Percentiles rank a stretch among this genome's conserved stretches.
These are phyloP conservation scores for Orycteropus afer DNA, from an alignment of 2,113 vertebrate species.

Conservation along the genomic window DNA sequence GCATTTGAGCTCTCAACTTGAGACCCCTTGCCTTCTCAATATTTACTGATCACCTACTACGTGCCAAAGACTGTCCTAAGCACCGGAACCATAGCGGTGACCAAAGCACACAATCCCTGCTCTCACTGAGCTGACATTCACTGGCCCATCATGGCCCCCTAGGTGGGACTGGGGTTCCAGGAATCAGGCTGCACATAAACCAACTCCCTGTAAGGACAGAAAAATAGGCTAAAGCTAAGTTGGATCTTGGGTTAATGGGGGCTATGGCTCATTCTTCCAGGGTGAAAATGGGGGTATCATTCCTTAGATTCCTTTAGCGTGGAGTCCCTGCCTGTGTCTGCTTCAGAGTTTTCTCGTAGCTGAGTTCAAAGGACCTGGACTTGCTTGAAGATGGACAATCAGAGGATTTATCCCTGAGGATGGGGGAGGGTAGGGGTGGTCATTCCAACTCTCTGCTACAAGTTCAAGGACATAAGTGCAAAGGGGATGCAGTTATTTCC, in stretches of 20 bases:
- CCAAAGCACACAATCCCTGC: not conserved
- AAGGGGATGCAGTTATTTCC: not conserved
- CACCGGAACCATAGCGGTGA: not conserved
- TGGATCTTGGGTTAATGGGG: not conserved
- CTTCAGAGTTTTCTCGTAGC: not conserved
- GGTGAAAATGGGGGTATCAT: not conserved
- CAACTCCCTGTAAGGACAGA: not conserved
- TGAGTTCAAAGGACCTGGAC: not conserved
- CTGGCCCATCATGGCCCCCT: not conserved
- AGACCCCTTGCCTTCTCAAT: not conserved
- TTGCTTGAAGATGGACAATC: not conserved
- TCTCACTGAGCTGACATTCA: not conserved
- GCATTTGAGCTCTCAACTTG: not conserved
- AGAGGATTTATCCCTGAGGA: not conserved
- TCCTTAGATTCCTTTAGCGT: not conserved
- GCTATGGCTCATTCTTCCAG: not conserved
- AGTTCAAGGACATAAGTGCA: not conserved
- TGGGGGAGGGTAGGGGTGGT: accelerated
- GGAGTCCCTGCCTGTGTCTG: not conserved
- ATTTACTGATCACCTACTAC: not conserved
- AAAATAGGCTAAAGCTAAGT: not conserved
- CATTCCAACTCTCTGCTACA: not conserved
- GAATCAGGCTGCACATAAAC: not conserved
- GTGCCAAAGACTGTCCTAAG: not conserved
- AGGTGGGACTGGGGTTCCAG: not conserved